Evolutionary conservation across 2,113 vertebrate species (phyloP), one percentile per base, ranked within the genome.

Genomic region (Castor canadensis): DNA sequence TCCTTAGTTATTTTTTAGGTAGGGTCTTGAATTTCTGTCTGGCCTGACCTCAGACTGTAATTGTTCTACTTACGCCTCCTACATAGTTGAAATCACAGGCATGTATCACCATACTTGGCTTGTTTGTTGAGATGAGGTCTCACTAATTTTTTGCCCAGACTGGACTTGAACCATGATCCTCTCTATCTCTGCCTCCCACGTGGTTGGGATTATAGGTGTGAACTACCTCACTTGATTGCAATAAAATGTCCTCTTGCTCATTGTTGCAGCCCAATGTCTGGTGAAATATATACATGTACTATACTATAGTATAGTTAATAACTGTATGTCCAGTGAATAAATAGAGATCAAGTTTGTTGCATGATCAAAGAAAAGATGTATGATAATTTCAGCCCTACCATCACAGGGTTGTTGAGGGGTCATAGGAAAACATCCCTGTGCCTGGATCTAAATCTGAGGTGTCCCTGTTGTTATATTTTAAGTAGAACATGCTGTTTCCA

Each of bases 401-500:
- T 40, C 56, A 89, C 11, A 20, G 15, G 16, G 22, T 32, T 82
- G 38, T 52, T 67, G 73, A 75, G 3, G 56, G 38, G 28, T 85
- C 54, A 79, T 49, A 49, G 0, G 9, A 89, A 96, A 95, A 95
- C 12, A 87, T 17, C 6, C 20, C 43, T 24, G 38, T 15, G 10
- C 73, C 43, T 72, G 26, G 28, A 56, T 67, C 72, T 72, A 58
- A 45, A 92, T 75, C 88, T 56, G 84, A 69, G 52, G 47, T 76
- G 28, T 40, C 66, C 15, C 52, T 89, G 17, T 83, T 47, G n/a
- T 76, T 87, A 58, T 35, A 54, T 56, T 96, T 95, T 30, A 92
- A 81, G 35, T 7, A 85, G 24, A 93, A 67, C 6, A 32, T 62
- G 28, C 54, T 90, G 2, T 19, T n/a, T 66, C 22, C 47, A 91